These are phyloP conservation scores for Phylloscopus whistleri DNA, from an alignment of 2,113 vertebrate species.

Conservation along the genomic window DNA sequence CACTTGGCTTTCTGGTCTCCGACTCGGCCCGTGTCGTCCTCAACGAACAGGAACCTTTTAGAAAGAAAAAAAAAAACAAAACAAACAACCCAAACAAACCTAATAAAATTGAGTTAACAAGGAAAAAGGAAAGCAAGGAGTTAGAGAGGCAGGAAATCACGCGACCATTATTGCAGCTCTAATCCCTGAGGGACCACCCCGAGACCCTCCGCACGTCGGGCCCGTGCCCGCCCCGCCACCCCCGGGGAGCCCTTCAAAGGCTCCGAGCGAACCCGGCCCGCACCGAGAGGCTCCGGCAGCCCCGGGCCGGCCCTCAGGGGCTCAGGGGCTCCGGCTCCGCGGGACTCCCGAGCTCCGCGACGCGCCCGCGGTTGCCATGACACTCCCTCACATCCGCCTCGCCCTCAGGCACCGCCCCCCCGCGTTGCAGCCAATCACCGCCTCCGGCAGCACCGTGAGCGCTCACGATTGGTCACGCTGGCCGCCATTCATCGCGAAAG, in stretches of 20 bases:
- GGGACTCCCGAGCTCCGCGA: not conserved
- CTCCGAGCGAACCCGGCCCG: too few relatives aligned
- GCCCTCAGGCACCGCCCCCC: not conserved
- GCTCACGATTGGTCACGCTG: fast-evolving
- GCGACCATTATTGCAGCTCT: fast-evolving
- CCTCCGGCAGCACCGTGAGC: fast-evolving
- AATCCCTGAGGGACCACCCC: not conserved
- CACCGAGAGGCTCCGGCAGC: not conserved
- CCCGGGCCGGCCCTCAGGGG: not conserved
- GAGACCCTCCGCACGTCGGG: not conserved
- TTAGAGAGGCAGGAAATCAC: not conserved
- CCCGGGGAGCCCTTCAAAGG: too few relatives aligned
- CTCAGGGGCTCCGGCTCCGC: not conserved
- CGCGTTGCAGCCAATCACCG: not conserved
- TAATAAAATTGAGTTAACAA: not conserved
- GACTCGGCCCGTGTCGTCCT: fast-evolving
- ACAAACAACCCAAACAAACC: too few relatives aligned
- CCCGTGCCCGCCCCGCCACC: not conserved
- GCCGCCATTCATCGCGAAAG: fast-evolving
- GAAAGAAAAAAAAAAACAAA: not conserved
- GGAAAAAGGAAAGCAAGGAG: not conserved
- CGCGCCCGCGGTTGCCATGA: not conserved
- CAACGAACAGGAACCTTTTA: not conserved
- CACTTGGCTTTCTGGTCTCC: not conserved
- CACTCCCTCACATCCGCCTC: not conserved